Conservation (phyloP, 2,888 invertebrate species). For the Rutpela maculata region DNA sequence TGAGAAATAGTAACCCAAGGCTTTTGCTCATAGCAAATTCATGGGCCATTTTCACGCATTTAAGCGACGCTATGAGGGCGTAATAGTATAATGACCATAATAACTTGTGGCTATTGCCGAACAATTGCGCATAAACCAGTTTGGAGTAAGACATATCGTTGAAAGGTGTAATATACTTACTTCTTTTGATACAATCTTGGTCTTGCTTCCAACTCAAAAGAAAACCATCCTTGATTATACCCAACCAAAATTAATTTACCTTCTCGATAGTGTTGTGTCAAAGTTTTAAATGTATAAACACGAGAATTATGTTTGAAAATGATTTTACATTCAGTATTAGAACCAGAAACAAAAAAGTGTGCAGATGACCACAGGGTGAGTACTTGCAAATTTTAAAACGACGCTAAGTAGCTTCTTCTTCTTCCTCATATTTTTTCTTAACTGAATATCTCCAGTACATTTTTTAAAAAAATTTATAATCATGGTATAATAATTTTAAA, state of each 20-base stretch:
- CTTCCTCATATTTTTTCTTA: neutral
- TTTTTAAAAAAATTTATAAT: neutral
- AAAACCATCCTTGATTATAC: constrained; percentile 15
- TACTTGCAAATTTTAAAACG: constrained; percentile 34
- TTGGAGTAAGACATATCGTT: constrained; percentile 71
- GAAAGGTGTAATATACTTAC: constrained; percentile 66
- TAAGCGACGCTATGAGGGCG: constrained; percentile 73
- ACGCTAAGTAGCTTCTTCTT: constrained; percentile 1
- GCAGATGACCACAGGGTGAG: constrained; percentile 73
- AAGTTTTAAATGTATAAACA: constrained; percentile 67
- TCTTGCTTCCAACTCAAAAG: constrained; percentile 48
- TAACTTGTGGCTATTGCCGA: constrained; percentile 72
- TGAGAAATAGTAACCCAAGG: constrained; percentile 66
- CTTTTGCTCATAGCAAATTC: constrained; percentile 70
- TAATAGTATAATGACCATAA: constrained; percentile 74
- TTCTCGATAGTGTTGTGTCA: constrained; percentile 40
- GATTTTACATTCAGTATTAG: constrained; percentile 58
- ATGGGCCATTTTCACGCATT: constrained; percentile 73
- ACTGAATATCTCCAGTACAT: neutral
- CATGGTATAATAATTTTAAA: neutral
- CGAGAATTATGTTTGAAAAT: constrained; percentile 66
- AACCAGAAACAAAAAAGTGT: constrained; percentile 66
- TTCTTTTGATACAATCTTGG: constrained; percentile 39
- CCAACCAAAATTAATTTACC: constrained; percentile 20
- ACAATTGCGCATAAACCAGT: constrained; percentile 73